Evolutionary conservation across 2,888 invertebrate genomes (phyloP).

Genomic region (Abrostola triplasia): DNA sequence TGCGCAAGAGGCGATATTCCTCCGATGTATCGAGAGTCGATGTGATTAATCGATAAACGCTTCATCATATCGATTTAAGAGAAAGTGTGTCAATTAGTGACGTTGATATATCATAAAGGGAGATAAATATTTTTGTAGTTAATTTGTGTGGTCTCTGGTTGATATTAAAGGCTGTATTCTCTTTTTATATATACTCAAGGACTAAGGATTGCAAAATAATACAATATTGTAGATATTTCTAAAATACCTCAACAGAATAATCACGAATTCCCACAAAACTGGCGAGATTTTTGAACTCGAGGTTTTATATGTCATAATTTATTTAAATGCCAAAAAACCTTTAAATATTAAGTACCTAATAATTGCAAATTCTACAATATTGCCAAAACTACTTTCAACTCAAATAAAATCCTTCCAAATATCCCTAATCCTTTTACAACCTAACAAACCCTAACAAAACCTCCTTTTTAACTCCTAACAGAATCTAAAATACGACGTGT

Average conservation of each 20-base stretch:
- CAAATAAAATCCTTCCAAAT: not conserved
- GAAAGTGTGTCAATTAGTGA: conserved; percentile 43
- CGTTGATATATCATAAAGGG: conserved; percentile 32
- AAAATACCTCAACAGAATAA: too few species aligned
- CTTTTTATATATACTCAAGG: not conserved
- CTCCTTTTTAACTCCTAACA: too few species aligned
- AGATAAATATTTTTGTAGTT: conserved; percentile 36
- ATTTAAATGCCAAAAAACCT: too few species aligned
- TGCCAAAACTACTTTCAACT: not conserved
- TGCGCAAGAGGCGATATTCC: conserved; percentile 22
- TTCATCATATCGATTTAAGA: conserved; percentile 37
- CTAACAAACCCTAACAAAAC: too few species aligned
- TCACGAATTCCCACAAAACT: too few species aligned
- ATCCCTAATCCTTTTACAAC: not conserved
- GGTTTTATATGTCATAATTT: too few species aligned
- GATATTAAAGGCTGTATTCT: not conserved
- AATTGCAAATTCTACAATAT: too few species aligned
- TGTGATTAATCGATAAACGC: conserved; percentile 47
- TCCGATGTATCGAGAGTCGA: conserved; percentile 30
- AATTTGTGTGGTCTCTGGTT: not conserved
- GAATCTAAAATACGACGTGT: not conserved
- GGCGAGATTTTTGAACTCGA: too few species aligned
- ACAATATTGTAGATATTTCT: too few species aligned
- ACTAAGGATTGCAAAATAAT: too few species aligned
- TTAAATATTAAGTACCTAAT: too few species aligned